These are phyloP conservation scores for Idris sp. DNA, from an alignment of 1,140 invertebrate species.

Conservation along the genomic window DNA sequence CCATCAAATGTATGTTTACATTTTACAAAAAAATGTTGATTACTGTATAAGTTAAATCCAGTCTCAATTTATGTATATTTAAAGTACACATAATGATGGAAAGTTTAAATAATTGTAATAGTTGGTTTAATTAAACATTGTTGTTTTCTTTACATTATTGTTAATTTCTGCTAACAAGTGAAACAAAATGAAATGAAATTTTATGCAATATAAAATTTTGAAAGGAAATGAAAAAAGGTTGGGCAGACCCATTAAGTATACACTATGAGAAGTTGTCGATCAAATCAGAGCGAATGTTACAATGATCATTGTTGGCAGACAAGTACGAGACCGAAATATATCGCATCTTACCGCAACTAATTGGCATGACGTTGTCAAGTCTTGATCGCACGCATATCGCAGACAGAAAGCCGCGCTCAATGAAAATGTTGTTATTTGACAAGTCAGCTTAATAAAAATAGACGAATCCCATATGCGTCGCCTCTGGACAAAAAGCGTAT, in stretches of 20 bases:
- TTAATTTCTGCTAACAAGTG: too few relatives aligned
- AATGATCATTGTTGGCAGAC: conserved; percentile 35
- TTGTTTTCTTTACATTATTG: too few relatives aligned
- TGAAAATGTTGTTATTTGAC: conserved; percentile 45
- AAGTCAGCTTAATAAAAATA: conserved; percentile 49
- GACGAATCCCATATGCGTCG: conserved; percentile 42
- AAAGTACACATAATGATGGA: too few relatives aligned
- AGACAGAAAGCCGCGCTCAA: conserved; percentile 37
- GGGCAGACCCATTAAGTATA: conserved; percentile 41
- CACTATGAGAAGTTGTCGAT: conserved; percentile 43
- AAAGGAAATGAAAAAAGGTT: conserved; percentile 45
- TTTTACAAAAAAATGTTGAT: too few relatives aligned
- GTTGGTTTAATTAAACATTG: too few relatives aligned
- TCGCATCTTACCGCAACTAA: conserved; percentile 47
- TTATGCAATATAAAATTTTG: too few relatives aligned
- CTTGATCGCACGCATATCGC: not conserved
- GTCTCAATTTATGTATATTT: too few relatives aligned
- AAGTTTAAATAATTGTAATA: too few relatives aligned
- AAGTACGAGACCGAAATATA: conserved; percentile 35
- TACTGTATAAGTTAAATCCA: too few relatives aligned
- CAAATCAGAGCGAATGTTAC: conserved; percentile 30
- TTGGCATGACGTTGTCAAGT: conserved; percentile 30
- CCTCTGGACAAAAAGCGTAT: conserved; percentile 57
- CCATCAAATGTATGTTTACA: too few relatives aligned
- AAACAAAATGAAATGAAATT: too few relatives aligned